Evolutionary conservation across 2,113 vertebrate genomes (phyloP), one percentile per base, ranked within the genome.

Genomic region (Daphoenositta chrysoptera): DNA sequence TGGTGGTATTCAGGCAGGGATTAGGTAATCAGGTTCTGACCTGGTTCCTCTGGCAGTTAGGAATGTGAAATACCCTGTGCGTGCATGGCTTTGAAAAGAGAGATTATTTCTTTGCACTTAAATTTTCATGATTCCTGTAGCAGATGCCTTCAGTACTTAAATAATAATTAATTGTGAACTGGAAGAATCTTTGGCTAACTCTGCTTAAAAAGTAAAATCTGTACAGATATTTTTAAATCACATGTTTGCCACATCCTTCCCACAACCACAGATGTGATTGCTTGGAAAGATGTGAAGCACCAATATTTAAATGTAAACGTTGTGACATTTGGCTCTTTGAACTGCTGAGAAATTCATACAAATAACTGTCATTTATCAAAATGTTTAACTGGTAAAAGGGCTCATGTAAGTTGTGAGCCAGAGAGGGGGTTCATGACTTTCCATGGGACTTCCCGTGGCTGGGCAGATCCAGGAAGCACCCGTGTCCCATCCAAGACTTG

Each of bases 171-270:
- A 86, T 40, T 80, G 58, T 65, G 76, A 48, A 45, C 27, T 30
- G 70, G 30, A 64, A 65, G 80, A 76, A 22, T 90, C 22, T 58
- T 71, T 37, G 61, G 17, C 57, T 95, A 58, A 60, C 50, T 60
- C n/a, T 75, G 15, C 33, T 64, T 60, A 10, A 31, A 33, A 82
- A 76, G 22, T 45, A 64, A 79, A 79, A 80, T 75, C 78, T 39
- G 13, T 51, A 24, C 61, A 64, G 88, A 53, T 87, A 70, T 64
- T 83, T 83, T 90, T 68, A 85, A 93, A 68, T 64, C 30, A 13
- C 71, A 53, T n/a, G 11, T 86, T 93, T 94, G 53, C 78, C 51
- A 33, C 70, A 45, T 89, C 65, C 82, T 78, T 92, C 70, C 73
- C 30, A 81, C 82, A n/a, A 44, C 51, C 81, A 70, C 84, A 63